Percentiles rank a stretch among this genome's conserved stretches.
Evolutionary conservation across 2,888 invertebrate species (phyloP).

Genomic region (Pseudoips prasinana): DNA sequence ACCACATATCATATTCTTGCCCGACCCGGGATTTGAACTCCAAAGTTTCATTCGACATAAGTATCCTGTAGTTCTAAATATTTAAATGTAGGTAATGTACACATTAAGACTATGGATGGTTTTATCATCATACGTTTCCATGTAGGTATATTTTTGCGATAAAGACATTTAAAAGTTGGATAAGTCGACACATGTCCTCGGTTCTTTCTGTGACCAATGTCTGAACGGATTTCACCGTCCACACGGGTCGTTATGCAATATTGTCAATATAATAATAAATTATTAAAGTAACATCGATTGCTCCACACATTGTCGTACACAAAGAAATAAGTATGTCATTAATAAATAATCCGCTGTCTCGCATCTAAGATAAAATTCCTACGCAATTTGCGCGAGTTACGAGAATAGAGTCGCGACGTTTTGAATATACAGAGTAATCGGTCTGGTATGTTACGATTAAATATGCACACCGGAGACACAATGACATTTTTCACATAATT

Average conservation of each 20-base stretch:
- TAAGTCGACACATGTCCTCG: too few species aligned
- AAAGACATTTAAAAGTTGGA: too few species aligned
- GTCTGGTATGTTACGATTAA: slow-evolving; percentile 45
- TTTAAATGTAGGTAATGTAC: too few species aligned
- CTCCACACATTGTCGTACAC: slow-evolving; percentile 42
- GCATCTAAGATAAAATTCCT: slow-evolving; percentile 56
- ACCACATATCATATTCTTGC: too few species aligned
- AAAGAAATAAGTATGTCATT: slow-evolving; percentile 47
- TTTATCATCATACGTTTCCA: too few species aligned
- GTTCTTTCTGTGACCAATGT: too few species aligned
- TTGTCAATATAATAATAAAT: slow-evolving; percentile 53
- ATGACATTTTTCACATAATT: slow-evolving; percentile 31
- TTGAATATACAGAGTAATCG: slow-evolving; percentile 45
- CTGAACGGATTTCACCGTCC: slow-evolving; percentile 42
- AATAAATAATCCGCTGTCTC: slow-evolving; percentile 45
- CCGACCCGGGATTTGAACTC: too few species aligned
- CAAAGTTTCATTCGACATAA: too few species aligned
- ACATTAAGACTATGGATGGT: too few species aligned
- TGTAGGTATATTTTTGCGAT: too few species aligned
- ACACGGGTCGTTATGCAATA: slow-evolving; percentile 44
- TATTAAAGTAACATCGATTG: slow-evolving; percentile 46
- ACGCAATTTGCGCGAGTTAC: slow-evolving; percentile 42
- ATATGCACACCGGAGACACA: slow-evolving; percentile 35
- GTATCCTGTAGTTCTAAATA: too few species aligned
- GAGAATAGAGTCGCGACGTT: slow-evolving; percentile 34